Evolutionary conservation across 2,113 vertebrate genomes (phyloP).

Genomic region (Romanogobio albipinnatus): DNA sequence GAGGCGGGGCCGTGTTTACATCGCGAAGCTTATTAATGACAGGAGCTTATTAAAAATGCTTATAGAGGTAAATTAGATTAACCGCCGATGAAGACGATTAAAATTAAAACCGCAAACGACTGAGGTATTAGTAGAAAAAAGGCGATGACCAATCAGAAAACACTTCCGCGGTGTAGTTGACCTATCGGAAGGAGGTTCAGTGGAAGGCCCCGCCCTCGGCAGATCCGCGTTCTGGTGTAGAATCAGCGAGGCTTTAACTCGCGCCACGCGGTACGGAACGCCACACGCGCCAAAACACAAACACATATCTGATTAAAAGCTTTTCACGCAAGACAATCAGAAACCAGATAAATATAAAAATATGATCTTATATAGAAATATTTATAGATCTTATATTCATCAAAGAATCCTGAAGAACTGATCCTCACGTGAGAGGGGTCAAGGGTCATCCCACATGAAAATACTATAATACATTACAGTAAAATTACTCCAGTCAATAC

Average conservation of each 20-base stretch:
- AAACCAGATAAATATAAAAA: no score
- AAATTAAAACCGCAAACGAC: neutral
- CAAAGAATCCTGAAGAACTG: no score
- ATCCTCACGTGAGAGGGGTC: no score
- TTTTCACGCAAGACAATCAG: no score
- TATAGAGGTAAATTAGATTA: neutral
- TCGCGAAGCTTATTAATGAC: neutral
- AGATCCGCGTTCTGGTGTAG: neutral
- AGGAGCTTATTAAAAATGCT: neutral
- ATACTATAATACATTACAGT: no score
- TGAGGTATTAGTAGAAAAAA: neutral
- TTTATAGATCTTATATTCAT: no score
- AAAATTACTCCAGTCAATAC: no score
- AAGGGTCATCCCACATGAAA: no score
- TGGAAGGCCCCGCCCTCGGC: neutral
- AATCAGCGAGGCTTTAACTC: neutral
- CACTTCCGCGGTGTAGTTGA: neutral
- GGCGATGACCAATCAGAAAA: neutral
- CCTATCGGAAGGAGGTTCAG: neutral
- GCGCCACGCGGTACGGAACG: conserved; percentile 10
- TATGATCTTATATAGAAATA: neutral
- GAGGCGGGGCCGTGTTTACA: neutral
- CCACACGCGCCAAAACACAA: neutral
- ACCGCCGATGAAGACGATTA: neutral
- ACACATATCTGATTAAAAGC: no score